phyloP scores from a whole-genome alignment of 2,888 invertebrate genomes.

The Lycocerus yunnanus region DNA sequence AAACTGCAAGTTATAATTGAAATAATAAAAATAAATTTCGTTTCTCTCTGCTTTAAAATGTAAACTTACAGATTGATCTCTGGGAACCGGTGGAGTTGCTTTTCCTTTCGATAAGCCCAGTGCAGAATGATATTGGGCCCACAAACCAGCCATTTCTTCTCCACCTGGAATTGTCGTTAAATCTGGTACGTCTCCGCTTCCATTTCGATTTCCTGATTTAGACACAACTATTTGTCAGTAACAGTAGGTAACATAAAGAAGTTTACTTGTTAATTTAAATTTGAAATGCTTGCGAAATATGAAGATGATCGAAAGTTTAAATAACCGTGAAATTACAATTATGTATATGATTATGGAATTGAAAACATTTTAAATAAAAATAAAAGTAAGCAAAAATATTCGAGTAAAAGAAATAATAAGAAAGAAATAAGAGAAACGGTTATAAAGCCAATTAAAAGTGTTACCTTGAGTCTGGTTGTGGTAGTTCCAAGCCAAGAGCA shows the following conservation, averaged over 20 bases:
- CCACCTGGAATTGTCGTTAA: constrained; percentile 59
- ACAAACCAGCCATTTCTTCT: constrained; percentile 80
- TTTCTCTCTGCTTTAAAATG: neutral
- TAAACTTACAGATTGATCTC: constrained; percentile 71
- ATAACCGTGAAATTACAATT: neutral
- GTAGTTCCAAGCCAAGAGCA: constrained; percentile 88
- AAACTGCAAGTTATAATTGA: neutral
- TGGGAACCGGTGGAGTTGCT: constrained; percentile 59
- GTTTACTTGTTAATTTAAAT: neutral
- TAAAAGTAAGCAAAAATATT: neutral
- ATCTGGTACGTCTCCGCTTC: constrained; percentile 56
- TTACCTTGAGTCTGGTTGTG: constrained; percentile 77
- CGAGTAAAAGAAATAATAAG: neutral
- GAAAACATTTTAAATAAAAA: neutral
- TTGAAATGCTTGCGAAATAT: neutral
- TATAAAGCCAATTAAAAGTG: constrained; percentile 30
- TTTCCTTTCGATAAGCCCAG: constrained; percentile 69
- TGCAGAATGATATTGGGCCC: constrained; percentile 84
- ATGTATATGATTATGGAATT: neutral
- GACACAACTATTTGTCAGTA: neutral
- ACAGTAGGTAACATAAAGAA: neutral
- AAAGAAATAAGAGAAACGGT: constrained; percentile 6
- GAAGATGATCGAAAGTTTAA: neutral
- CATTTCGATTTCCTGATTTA: constrained; percentile 50
- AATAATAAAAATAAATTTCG: neutral